Evolutionary conservation across 2,797 vertebrate species (phyloP), one percentile per base, ranked within the genome.

Genomic region (Rachycentron canadum): DNA sequence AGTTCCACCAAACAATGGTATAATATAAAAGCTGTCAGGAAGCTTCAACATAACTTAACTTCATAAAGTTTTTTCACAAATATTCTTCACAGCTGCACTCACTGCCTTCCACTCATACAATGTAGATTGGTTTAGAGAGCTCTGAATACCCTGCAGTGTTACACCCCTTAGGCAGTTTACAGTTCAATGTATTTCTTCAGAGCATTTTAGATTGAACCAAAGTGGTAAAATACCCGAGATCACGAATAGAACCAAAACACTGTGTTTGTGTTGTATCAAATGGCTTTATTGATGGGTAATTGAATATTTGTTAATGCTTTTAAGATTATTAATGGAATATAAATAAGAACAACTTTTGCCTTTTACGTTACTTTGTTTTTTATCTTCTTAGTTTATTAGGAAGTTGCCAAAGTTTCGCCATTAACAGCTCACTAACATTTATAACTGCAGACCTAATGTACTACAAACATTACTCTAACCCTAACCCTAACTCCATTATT

Each of bases 161-260:
- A 17, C 16, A 14, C 58, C 30, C 57, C 53, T 30, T 2, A 10
- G 47, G 66, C 61, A 16, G 47, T 66, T 69, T 10, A 61, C 53
- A 43, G 23, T 72, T 66, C 32, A 36, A 25, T 7, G 50, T 34
- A 30, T 47, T 64, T 36, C 34, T 69, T 50, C 52, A 69, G 68
- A 76, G 56, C 21, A 26, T 69, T 80, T 77, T 19, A 60, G 40
- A 19, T 43, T 43, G 16, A 19, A 19, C 17, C 41, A 19, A 19
- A 43, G 45, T 49, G 21, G 45, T 49, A 3, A 49, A n/a, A 9
- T 49, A 21, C 9, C 45, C n/a, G 45, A 49, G 32, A 32, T 32
- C 32, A 32, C 3, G 3, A 3, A 32, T 32, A 7, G 32, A 32
- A 7, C 7, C 32, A 32, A 3, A 32, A 32, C n/a, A 12, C 11